Evolutionary conservation across 2,888 invertebrate genomes (phyloP), one percentile per base, ranked within the genome.

Genomic region (Epinotia brunnichana): DNA sequence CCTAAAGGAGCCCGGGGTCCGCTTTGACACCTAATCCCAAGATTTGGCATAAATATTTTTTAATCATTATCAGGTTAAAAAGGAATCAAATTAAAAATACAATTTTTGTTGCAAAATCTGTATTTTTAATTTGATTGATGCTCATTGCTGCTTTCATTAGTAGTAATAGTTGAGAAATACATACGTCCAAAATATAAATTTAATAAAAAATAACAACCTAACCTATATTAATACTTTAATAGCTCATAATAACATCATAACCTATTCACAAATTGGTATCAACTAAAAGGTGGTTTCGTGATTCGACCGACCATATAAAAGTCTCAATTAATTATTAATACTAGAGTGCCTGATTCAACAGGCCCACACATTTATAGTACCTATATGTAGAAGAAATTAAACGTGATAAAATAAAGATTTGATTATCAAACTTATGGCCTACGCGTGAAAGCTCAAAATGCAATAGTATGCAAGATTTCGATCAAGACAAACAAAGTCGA

Each of bases 231-330:
- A 59, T 39, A 39, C 17, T 39, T 7, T 10, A 35, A 39, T 57
- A 59, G n/a, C 59, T 0, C 39, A n/a, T 39, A 29, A 59, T 7
- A 39, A 19, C 19, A 60, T 60, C 13, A 57, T 57, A 17, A 51
- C 29, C 24, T 17, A 48, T n/a, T 62, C n/a, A n/a, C 19, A 53
- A 19, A 39, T 53, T 29, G 24, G 3, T 41, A 41, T 3, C 21
- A n/a, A 41, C 13, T 62, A 24, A 62, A 64, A 56, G n/a, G 44
- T 24, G 51, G 35, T 64, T 64, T 53, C 66, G 54, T 56, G 56
- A 54, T 54, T 53, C 64, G 35, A 21, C 7, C n/a, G 56, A 56
- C 41, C 56, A 41, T 56, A 66, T 64, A 66, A 64, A 66, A n/a
- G 66, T 66, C 66, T 11, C 54, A 5, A 41, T 66, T 21, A 21